Conservation (phyloP, 2,888 invertebrate species). For the Platycheirus albimanus region DNA sequence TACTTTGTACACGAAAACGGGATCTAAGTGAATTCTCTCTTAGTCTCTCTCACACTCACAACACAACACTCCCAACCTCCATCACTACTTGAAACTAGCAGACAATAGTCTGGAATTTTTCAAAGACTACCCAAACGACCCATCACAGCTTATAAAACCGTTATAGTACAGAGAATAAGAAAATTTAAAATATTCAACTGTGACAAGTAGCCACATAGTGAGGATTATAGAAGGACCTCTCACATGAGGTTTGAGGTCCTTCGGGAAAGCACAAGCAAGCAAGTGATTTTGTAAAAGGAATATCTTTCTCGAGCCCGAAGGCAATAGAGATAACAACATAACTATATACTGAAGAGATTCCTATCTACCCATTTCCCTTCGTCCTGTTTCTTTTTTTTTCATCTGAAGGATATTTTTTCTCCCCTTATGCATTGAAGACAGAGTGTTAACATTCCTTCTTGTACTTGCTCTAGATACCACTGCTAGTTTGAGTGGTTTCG, state of each 20-base stretch:
- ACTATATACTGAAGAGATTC: conserved; percentile 5
- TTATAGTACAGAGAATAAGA: conserved; percentile 1
- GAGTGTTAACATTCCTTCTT: conserved; percentile 52
- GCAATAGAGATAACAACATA: conserved; percentile 39
- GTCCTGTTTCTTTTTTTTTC: too few relatives aligned
- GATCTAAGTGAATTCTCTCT: conserved; percentile 31
- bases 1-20: conserved; percentile 70
- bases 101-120: conserved; percentile 37
- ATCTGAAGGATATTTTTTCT: conserved; percentile 46
- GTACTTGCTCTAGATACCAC: conserved; percentile 57
- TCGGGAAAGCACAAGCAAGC: not conserved
- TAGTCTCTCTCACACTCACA: conserved; percentile 6
- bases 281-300: conserved; percentile 19
- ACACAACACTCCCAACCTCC: not conserved
- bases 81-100: conserved; percentile 11
- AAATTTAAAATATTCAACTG: conserved; percentile 21
- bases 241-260: conserved; percentile 17
- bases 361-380: not conserved
- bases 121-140: conserved; percentile 16
- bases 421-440: conserved; percentile 8
- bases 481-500: conserved; percentile 29
- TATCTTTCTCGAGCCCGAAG: not conserved
- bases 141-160: conserved; percentile 5
- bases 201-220: not conserved
- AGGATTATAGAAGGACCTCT: conserved; percentile 15